Evolutionary conservation across 2,888 invertebrate genomes (phyloP).

Genomic region (Platynereis dumerilii): DNA sequence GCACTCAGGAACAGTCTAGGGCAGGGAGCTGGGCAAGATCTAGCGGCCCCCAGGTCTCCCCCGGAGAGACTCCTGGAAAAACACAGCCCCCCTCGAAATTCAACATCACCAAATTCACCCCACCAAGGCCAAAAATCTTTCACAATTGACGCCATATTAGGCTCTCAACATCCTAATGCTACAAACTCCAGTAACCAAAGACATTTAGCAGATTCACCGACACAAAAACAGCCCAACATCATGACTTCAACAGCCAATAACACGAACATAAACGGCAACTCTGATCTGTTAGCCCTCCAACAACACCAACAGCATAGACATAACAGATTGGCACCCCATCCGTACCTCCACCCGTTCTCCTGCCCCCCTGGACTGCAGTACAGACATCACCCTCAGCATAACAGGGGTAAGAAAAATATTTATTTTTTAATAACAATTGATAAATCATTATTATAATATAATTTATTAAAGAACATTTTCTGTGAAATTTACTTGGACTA

Average conservation of each 20-base stretch:
- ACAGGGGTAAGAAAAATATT: no score
- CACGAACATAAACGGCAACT: no score
- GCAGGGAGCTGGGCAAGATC: neutral
- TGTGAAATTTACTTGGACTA: no score
- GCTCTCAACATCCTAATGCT: neutral
- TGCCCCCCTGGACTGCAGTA: neutral
- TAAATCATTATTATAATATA: no score
- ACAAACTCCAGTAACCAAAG: no score
- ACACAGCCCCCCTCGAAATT: no score
- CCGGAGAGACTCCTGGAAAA: neutral
- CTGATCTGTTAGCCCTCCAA: neutral
- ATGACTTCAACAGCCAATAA: no score
- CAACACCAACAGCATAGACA: constrained; percentile 2
- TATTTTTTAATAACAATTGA: no score
- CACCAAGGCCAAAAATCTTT: constrained; percentile 16
- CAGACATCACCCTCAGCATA: neutral
- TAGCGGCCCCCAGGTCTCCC: neutral
- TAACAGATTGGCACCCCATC: neutral
- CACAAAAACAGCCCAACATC: neutral
- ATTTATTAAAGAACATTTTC: no score
- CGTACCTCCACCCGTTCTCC: neutral
- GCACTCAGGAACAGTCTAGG: constrained; percentile 1
- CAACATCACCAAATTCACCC: no score
- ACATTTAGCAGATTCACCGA: neutral
- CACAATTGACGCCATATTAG: constrained; percentile 24